Evolutionary conservation across 1,140 invertebrate genomes (phyloP), one percentile per base, ranked within the genome.

Genomic region (Psix sp.): DNA sequence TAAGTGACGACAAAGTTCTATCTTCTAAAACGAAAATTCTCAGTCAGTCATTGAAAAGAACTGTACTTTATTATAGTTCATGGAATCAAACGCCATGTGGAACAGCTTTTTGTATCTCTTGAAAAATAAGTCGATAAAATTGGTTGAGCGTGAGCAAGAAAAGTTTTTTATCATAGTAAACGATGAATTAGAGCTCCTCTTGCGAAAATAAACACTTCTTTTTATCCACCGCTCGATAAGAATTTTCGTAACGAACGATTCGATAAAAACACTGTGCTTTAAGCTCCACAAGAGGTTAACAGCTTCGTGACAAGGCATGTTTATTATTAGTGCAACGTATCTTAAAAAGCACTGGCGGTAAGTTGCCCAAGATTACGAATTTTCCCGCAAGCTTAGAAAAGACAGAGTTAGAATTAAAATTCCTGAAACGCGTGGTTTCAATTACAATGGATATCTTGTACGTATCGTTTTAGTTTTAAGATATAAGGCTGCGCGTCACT

Each of bases 271-370:
- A 33, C 45, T 40, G 48, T 48, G 54, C 59, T 66, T 66, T 65
- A 66, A 66, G 62, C 54, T 45, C 42, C 43, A 67, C 67, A 74
- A 74, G 67, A 74, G 48, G 62, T 66, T 74, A 74, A 74, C 62
- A 66, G 54, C 54, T 66, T 73, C 54, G 60, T 66, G 60, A 73
- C 60, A 63, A 17, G 46, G 48, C 54, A 62, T 62, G 71, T 52
- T 73, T 74, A 52, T 26, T 62, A 49, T 52, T 52, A 73, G 54
- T 39, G 31, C 45, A 49, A 54, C 48, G 49, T 66, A 62, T 62
- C 71, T 40, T 67, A 60, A 66, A 66, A 21, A n/a, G n/a, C n/a
- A n/a, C n/a, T n/a, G n/a, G n/a, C n/a, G n/a, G n/a, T n/a, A n/a
- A n/a, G n/a, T n/a, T n/a, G n/a, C n/a, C n/a, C n/a, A n/a, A n/a